Evolutionary conservation across 2,113 vertebrate species (phyloP), one percentile per base, ranked within the genome.

Genomic region (Poicephalus meyeri): DNA sequence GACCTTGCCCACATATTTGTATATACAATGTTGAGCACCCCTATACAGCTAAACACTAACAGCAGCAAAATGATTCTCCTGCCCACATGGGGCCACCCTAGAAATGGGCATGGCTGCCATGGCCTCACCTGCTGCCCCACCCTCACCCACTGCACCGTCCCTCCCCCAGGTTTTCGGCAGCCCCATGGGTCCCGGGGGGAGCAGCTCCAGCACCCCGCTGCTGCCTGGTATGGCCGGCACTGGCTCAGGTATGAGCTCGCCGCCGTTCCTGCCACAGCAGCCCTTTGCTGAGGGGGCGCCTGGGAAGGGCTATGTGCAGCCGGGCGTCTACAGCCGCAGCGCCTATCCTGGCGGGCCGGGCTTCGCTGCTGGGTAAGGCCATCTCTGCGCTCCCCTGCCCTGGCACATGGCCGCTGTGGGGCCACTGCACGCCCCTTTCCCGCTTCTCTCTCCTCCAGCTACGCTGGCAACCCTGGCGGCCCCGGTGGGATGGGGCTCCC

Each of bases 171-270:
- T 98, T 88, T 98, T 99, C 53, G 98, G 99, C 81, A 98, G 97
- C 92, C 97, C 99, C 92, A 99, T 99, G 99, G 99, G 99, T 96
- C 99, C 99, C 2, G 98, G 99, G 20, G 99, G 99, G 73, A 99
- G 98, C 97, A 98, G 99, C 31, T 97, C 98, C 42, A 98, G 98
- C 41, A 97, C 98, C 91, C 98, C 99, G 15, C 98, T 99, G 98
- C 97, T 98, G 95, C 97, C 98, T 5, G 97, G 98, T 8, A 97
- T 99, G 98, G 98, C 99, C 1, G 97, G 98, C 29, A 98, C 98
- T 8, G 88, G 98, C 96, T 98, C 98, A 0, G 98, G 98, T 33
- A 98, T 99, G 98, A 98, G 97, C 76, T 98, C 98, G 1, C 98
- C 99, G 0, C 99, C 98, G 53, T 99, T 99, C 95, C 98, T 99